phyloP scores from a whole-genome alignment of 2,888 invertebrate genomes.

The Drosophila robusta region DNA sequence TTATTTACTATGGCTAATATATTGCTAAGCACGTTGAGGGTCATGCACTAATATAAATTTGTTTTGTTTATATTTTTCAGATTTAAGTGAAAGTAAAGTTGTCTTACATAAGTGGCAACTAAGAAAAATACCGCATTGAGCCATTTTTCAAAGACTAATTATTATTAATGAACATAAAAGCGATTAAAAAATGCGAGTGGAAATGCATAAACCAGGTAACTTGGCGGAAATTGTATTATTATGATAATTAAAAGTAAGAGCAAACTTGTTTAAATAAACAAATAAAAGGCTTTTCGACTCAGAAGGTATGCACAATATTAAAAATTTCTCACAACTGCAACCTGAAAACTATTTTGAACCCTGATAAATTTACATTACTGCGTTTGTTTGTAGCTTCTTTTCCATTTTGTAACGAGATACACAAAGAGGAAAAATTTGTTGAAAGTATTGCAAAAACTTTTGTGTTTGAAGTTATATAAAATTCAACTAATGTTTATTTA shows the following conservation, averaged over 20 bases:
- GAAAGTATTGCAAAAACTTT: too few relatives aligned
- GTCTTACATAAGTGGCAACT: background rate
- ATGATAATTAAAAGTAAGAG: background rate
- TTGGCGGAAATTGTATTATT: background rate
- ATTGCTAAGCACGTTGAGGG: slow-evolving; percentile 1
- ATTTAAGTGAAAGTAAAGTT: background rate
- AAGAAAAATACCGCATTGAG: background rate
- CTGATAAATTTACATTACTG: too few relatives aligned
- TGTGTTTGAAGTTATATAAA: too few relatives aligned
- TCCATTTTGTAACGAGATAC: too few relatives aligned
- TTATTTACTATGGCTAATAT: slow-evolving; percentile 18
- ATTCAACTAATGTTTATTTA: background rate
- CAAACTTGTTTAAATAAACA: background rate
- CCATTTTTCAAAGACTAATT: background rate
- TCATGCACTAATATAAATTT: background rate
- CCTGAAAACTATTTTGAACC: too few relatives aligned
- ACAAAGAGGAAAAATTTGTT: too few relatives aligned
- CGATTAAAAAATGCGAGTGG: background rate
- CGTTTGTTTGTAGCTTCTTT: too few relatives aligned
- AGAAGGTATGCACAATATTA: too few relatives aligned
- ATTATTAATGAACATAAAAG: background rate
- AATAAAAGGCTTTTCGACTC: too few relatives aligned
- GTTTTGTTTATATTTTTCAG: background rate
- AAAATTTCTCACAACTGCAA: too few relatives aligned
- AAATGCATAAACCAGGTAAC: background rate